Evolutionary conservation across 92 coral and sea anemone genomes (phyloP).

Genomic region (Meandrina meandrites): DNA sequence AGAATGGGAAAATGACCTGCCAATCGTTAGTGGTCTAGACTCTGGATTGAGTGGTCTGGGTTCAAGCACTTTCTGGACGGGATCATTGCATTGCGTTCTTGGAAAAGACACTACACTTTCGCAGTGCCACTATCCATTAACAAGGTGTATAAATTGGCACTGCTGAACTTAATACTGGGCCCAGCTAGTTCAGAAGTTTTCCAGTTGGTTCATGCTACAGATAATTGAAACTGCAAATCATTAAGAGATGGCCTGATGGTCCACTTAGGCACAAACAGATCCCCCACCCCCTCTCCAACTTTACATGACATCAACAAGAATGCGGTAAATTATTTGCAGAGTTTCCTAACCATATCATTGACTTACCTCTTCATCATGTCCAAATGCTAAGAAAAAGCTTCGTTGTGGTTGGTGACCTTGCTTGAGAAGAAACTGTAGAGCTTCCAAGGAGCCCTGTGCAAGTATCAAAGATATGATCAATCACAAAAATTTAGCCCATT

Average conservation of each 20-base stretch:
- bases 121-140: neutral
- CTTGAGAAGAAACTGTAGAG: constrained; percentile 76
- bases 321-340: neutral
- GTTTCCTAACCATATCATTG: neutral
- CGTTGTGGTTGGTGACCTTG: constrained; percentile 76
- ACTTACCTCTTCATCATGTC: constrained; percentile 98
- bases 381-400: constrained; percentile 86
- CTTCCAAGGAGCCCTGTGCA: constrained; percentile 82
- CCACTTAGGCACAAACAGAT: neutral
- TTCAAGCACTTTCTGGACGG: neutral
- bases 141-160: neutral
- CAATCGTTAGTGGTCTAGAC: neutral
- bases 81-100: neutral
- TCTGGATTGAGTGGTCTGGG: neutral
- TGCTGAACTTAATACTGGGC: neutral
- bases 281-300: neutral
- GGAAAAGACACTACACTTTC: neutral
- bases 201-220: no score
- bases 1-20: no score
- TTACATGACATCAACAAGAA: neutral
- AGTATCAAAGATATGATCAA: neutral
- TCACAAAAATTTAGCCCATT: neutral
- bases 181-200: neutral
- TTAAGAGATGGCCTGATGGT: neutral
- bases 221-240: no score